phyloP scores from a whole-genome alignment of 1,140 invertebrate species.

The Trypoxylus dichotomus region DNA sequence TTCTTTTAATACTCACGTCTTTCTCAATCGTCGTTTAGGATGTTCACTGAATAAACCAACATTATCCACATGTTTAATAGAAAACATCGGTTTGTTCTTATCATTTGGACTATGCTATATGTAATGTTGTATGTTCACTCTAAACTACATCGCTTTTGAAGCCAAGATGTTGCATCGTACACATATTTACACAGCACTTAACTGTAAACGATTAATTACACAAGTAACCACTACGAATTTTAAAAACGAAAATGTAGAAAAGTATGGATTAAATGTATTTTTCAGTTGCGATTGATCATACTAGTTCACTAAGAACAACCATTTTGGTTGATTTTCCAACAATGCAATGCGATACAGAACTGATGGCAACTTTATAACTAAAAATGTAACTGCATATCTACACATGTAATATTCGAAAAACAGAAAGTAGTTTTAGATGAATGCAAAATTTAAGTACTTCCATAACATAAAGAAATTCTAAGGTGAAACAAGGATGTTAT shows the following conservation, averaged over 20 bases:
- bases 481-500: neutral
- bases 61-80: conserved; percentile 11
- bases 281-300: conserved; percentile 18
- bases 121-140: conserved; percentile 4
- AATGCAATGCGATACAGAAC: conserved; percentile 29
- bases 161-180: neutral
- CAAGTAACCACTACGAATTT: neutral
- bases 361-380: conserved; percentile 1
- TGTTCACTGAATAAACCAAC: conserved; percentile 16
- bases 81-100: conserved; percentile 30
- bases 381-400: neutral
- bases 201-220: neutral
- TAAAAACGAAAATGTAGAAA: neutral
- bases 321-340: conserved; percentile 34
- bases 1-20: conserved; percentile 12
- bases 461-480: neutral
- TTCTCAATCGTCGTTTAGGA: neutral
- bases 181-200: conserved; percentile 11
- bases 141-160: conserved; percentile 12
- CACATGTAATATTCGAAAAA: neutral
- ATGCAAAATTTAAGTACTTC: neutral
- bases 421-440: neutral
- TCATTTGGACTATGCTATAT: conserved; percentile 26
- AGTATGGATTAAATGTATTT: neutral
- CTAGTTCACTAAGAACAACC: conserved; percentile 28